Evolutionary conservation across 2,113 vertebrate genomes (phyloP).

Genomic region (Lipotes vexillifer): DNA sequence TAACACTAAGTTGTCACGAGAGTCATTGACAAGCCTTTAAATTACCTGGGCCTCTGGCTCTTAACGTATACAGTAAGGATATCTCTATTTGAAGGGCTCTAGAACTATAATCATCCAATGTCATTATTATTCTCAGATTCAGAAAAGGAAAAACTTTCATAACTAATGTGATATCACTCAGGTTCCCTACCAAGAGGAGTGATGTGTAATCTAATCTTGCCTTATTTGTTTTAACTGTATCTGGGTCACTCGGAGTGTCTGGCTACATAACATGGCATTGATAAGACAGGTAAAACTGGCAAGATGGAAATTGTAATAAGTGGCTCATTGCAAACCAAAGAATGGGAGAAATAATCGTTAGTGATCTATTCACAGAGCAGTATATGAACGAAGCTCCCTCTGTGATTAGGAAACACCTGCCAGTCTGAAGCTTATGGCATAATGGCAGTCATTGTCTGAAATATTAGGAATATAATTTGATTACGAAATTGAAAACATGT

Average conservation of each 20-base stretch:
- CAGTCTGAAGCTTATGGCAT: background rate
- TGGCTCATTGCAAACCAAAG: background rate
- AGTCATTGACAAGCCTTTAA: background rate
- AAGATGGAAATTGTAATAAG: background rate
- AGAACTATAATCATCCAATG: background rate
- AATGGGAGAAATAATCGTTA: background rate
- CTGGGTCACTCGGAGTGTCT: background rate
- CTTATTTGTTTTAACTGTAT: background rate
- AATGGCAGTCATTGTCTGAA: background rate
- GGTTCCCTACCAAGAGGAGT: background rate
- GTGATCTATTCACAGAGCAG: background rate
- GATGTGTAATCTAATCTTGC: background rate
- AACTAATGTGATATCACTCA: background rate
- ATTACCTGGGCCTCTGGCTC: background rate
- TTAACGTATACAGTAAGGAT: background rate
- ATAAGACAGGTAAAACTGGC: too few relatives aligned
- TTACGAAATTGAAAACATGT: background rate
- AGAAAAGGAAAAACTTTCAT: background rate
- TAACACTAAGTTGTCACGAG: background rate
- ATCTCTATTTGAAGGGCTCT: background rate
- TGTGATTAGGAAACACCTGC: background rate
- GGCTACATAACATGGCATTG: fast-evolving
- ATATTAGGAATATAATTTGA: background rate
- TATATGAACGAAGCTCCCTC: background rate
- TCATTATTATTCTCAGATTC: background rate